These are phyloP conservation scores for Gorsachius magnificus DNA, from an alignment of 2,797 vertebrate species.

Conservation along the genomic window DNA sequence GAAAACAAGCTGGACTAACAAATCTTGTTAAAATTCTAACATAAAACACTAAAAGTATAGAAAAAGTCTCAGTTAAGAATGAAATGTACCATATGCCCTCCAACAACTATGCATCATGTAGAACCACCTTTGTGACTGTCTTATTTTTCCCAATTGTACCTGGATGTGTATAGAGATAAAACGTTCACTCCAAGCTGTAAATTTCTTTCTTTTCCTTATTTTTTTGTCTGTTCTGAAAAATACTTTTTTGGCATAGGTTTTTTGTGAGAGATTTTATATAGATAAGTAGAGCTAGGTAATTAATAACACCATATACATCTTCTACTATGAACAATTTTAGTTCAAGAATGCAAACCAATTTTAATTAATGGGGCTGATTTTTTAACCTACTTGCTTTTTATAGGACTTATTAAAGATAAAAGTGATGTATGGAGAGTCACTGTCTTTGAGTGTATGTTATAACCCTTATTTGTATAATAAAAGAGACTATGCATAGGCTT, in stretches of 20 bases:
- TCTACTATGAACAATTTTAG: slow-evolving; percentile 30
- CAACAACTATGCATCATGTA: slow-evolving; percentile 19
- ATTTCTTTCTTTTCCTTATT: slow-evolving; percentile 27
- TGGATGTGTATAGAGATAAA: slow-evolving; percentile 20
- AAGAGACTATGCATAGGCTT: slow-evolving; percentile 30
- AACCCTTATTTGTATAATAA: slow-evolving; percentile 57
- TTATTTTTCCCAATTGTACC: slow-evolving; percentile 19
- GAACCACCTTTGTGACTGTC: neutral
- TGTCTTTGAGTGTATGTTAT: slow-evolving; percentile 1
- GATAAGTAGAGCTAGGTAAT: slow-evolving; percentile 20
- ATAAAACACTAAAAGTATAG: slow-evolving; percentile 43
- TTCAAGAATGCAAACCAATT: slow-evolving; percentile 31
- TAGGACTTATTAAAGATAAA: slow-evolving; percentile 57
- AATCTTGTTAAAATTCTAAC: slow-evolving; percentile 49
- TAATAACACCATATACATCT: slow-evolving; percentile 14
- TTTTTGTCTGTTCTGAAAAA: slow-evolving; percentile 3
- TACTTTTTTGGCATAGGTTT: neutral
- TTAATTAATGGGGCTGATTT: slow-evolving; percentile 49
- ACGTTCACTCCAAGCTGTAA: slow-evolving; percentile 14
- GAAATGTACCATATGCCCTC: slow-evolving; percentile 26
- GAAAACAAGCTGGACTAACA: slow-evolving; percentile 63
- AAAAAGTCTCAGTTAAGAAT: slow-evolving; percentile 46
- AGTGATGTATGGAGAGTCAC: slow-evolving; percentile 14
- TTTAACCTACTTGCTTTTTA: slow-evolving; percentile 60
- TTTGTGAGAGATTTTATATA: neutral